phyloP scores from a whole-genome alignment of 2,797 vertebrate species.

The Nannoperca obscura region DNA sequence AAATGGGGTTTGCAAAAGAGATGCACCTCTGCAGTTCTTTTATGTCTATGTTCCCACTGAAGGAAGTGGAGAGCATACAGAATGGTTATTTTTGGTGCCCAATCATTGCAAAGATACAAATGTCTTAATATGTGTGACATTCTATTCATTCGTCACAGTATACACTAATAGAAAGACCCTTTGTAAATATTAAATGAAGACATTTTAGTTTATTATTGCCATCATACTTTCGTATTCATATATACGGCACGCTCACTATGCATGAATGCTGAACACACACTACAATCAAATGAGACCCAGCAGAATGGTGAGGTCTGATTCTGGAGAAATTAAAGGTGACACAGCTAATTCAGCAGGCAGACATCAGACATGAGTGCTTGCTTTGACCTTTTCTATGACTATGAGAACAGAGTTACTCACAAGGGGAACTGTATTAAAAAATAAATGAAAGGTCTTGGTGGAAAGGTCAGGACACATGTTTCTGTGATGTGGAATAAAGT shows the following conservation, averaged over 20 bases:
- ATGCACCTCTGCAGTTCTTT: constrained; percentile 53
- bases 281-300: constrained; percentile 47
- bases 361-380: constrained; percentile 86
- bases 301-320: constrained; percentile 43
- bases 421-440: constrained; percentile 93
- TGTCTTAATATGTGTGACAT: constrained; percentile 27
- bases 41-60: constrained; percentile 40
- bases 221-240: constrained; percentile 35
- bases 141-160: constrained; percentile 26
- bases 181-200: constrained; percentile 25
- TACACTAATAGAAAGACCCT: neutral
- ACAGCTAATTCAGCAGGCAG: constrained; percentile 80
- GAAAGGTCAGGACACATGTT: constrained; percentile 99
- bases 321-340: constrained; percentile 79
- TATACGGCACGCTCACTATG: constrained; percentile 7
- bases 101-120: constrained; percentile 25
- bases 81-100: constrained; percentile 38
- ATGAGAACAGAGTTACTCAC: constrained; percentile 90
- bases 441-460: constrained; percentile 93
- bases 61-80: constrained; percentile 21
- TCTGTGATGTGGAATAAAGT: constrained; percentile 91
- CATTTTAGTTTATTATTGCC: constrained; percentile 23
- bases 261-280: constrained; percentile 40
- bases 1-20: constrained; percentile 51
- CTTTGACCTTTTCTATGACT: constrained; percentile 94